Evolutionary conservation across 2,113 vertebrate genomes (phyloP).

Genomic region (Nothobranchius furzeri): DNA sequence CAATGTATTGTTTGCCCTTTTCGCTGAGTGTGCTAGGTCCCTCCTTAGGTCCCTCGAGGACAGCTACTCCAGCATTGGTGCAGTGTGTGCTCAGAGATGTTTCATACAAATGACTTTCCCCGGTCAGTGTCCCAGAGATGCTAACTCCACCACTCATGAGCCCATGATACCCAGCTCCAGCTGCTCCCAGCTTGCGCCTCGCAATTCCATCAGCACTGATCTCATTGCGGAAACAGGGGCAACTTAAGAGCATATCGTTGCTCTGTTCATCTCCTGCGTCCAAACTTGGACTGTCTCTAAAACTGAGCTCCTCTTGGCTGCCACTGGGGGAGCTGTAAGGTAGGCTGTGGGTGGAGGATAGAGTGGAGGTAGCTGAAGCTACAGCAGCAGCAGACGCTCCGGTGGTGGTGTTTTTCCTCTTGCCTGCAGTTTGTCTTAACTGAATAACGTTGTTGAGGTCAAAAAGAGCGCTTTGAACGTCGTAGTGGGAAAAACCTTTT

Average conservation of each 20-base stretch:
- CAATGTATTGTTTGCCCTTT: slow-evolving; percentile 90
- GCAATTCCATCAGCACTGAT: slow-evolving; percentile 89
- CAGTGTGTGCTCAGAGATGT: slow-evolving; percentile 89
- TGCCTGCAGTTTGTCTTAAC: slow-evolving; percentile 87
- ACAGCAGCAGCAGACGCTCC: slow-evolving; percentile 92
- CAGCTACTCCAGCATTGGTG: slow-evolving; percentile 93
- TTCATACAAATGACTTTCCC: slow-evolving; percentile 86
- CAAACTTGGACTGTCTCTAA: slow-evolving; percentile 86
- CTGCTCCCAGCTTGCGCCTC: slow-evolving; percentile 80
- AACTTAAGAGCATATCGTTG: slow-evolving; percentile 92
- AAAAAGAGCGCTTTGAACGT: slow-evolving; percentile 93
- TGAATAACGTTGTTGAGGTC: slow-evolving; percentile 89
- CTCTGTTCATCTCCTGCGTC: slow-evolving; percentile 93
- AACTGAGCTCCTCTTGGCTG: slow-evolving; percentile 93
- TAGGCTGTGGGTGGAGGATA: slow-evolving; percentile 76
- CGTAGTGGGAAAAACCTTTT: slow-evolving; percentile 92
- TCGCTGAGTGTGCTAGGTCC: slow-evolving; percentile 85
- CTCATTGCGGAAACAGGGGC: slow-evolving; percentile 95
- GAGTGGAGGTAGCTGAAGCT: slow-evolving; percentile 87
- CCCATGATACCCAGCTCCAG: slow-evolving; percentile 41
- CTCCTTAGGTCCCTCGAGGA: slow-evolving; percentile 92
- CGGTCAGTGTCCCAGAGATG: slow-evolving; percentile 60
- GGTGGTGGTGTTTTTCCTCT: slow-evolving; percentile 91
- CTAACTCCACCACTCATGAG: slow-evolving; percentile 56
- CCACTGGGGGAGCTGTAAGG: slow-evolving; percentile 93